phyloP scores from a whole-genome alignment of 1,140 invertebrate genomes.

The Drosophila bocki region DNA sequence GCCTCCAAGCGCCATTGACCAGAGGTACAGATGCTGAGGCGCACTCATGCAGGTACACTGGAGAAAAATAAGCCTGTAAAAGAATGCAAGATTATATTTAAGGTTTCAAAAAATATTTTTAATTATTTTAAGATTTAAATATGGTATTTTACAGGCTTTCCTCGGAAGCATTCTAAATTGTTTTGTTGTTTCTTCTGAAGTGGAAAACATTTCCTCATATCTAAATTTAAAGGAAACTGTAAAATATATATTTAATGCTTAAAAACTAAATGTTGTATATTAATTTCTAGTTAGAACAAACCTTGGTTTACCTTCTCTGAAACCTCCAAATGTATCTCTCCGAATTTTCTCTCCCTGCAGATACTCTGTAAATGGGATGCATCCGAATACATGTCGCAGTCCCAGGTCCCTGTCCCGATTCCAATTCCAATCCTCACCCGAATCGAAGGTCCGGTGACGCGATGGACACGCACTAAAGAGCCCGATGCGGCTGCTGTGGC shows the following conservation, averaged over 20 bases:
- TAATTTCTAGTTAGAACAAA: no score
- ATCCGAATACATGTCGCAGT: slow-evolving; percentile 16
- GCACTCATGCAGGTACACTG: neutral
- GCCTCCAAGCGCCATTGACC: slow-evolving; percentile 37
- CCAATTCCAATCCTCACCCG: slow-evolving; percentile 13
- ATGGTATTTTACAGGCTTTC: no score
- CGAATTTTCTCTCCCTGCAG: slow-evolving; percentile 5
- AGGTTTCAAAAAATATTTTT: neutral
- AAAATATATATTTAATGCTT: neutral
- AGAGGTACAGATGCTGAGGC: neutral
- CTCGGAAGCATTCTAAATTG: neutral
- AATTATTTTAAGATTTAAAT: neutral
- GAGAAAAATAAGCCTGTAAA: neutral
- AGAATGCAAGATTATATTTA: neutral
- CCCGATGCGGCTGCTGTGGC: slow-evolving; percentile 21
- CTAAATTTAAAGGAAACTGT: no score
- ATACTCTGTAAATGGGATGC: slow-evolving; percentile 38
- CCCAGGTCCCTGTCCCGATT: slow-evolving; percentile 1
- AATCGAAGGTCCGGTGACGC: slow-evolving; percentile 10
- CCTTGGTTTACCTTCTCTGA: neutral
- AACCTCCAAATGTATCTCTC: no score
- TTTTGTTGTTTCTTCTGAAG: neutral
- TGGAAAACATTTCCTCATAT: neutral
- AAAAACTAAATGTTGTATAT: neutral
- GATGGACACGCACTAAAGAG: slow-evolving; percentile 56